phyloP scores from a whole-genome alignment of 2,888 invertebrate genomes.

The Clusia tigrina region DNA sequence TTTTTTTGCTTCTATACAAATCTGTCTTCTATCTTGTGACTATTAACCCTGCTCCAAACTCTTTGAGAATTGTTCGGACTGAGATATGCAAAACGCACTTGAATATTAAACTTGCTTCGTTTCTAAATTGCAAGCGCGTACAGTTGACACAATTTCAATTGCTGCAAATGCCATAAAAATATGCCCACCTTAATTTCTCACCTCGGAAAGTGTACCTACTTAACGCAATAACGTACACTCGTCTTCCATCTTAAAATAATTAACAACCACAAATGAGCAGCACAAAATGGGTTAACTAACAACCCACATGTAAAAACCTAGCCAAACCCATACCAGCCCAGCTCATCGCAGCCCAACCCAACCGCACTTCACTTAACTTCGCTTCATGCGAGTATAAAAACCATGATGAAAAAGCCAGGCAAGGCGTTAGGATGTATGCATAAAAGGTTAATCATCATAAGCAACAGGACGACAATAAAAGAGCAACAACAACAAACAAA shows the following conservation, averaged over 20 bases:
- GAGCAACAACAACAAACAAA: slow-evolving; percentile 7
- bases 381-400: too few species aligned
- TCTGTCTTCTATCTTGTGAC: too few species aligned
- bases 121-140: too few species aligned
- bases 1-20: too few species aligned
- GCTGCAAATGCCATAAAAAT: neutral
- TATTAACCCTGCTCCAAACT: too few species aligned
- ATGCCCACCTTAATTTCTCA: neutral
- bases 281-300: slow-evolving; percentile 4
- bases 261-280: slow-evolving; percentile 46
- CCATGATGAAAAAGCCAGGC: neutral
- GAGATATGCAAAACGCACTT: too few species aligned
- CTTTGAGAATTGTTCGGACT: too few species aligned
- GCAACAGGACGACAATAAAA: slow-evolving; percentile 37
- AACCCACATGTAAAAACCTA: neutral
- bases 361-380: neutral
- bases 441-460: slow-evolving; percentile 51
- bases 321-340: neutral
- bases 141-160: neutral
- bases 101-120: too few species aligned
- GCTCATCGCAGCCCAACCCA: neutral
- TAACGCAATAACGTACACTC: too few species aligned
- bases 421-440: neutral
- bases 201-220: neutral
- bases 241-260: slow-evolving; percentile 52